These are phyloP conservation scores for Limnephilus lunatus DNA, from an alignment of 2,888 invertebrate species.

Conservation along the genomic window DNA sequence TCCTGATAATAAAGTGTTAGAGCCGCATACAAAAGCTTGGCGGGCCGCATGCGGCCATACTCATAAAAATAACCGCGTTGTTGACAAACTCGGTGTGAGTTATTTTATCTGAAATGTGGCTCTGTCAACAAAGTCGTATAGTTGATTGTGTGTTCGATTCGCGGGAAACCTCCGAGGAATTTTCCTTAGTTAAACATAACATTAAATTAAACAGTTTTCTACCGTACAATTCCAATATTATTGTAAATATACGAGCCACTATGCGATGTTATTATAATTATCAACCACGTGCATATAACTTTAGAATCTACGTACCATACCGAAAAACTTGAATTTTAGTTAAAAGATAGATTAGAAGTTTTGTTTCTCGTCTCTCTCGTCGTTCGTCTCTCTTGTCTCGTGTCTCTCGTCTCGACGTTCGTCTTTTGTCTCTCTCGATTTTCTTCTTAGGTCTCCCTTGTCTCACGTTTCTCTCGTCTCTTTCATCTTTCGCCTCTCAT, in stretches of 20 bases:
- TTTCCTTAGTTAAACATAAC: neutral
- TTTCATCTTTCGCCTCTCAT: too few species aligned
- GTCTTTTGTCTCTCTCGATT: too few species aligned
- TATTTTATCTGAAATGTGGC: neutral
- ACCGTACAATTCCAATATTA: neutral
- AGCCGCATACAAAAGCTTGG: too few species aligned
- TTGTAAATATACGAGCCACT: neutral
- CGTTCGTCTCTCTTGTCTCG: too few species aligned
- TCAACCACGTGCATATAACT: neutral
- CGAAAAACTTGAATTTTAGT: too few species aligned
- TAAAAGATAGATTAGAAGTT: too few species aligned
- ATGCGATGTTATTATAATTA: neutral
- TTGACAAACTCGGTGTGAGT: neutral
- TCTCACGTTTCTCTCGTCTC: too few species aligned
- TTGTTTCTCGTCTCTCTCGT: too few species aligned
- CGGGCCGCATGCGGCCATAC: too few species aligned
- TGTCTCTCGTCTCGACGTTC: too few species aligned
- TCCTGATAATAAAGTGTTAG: too few species aligned
- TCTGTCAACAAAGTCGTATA: neutral
- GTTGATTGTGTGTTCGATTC: neutral
- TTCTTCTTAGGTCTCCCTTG: too few species aligned
- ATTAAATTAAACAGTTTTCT: neutral
- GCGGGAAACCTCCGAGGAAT: neutral
- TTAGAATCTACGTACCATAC: neutral
- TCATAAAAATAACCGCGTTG: neutral